Conservation (phyloP, 35 echinoderm and acorn worm genomes). For the Hemicentrotus pulcherrimus region DNA sequence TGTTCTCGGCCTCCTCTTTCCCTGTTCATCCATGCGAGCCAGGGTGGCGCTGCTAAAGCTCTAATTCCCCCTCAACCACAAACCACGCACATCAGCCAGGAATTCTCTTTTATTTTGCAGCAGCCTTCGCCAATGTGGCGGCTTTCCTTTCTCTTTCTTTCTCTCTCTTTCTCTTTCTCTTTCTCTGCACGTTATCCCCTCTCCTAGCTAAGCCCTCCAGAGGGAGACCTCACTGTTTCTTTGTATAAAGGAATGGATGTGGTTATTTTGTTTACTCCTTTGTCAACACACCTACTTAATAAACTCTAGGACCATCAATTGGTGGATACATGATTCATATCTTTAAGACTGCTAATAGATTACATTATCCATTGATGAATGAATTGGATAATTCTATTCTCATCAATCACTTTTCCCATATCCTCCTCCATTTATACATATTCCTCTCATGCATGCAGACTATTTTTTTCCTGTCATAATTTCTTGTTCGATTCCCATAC, state of each 20-base stretch:
- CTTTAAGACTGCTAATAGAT: neutral
- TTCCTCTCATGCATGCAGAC: too few relatives aligned
- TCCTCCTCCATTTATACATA: neutral
- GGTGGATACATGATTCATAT: neutral
- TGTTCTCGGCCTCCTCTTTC: conserved; percentile 1
- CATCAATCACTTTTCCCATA: neutral
- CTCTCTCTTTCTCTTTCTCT: neutral
- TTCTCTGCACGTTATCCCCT: neutral
- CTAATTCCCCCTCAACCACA: conserved; percentile 34
- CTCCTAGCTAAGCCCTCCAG: neutral
- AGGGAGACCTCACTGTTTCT: conserved; percentile 8
- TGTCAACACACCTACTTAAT: neutral
- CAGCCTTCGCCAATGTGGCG: neutral
- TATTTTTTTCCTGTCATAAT: too few relatives aligned
- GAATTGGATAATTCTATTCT: neutral
- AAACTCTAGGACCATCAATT: neutral
- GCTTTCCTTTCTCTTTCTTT: too few relatives aligned
- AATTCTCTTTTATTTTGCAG: neutral
- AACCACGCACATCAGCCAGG: neutral
- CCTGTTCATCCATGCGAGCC: conserved; percentile 26
- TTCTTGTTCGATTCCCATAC: too few relatives aligned
- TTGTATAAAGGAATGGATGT: neutral
- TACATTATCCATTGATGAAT: neutral
- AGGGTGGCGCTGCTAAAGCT: conserved; percentile 24
- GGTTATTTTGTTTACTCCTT: conserved; percentile 19